Evolutionary conservation across 2,888 invertebrate species (phyloP), one percentile per base, ranked within the genome.

Genomic region (Gonocerus acuteangulatus): DNA sequence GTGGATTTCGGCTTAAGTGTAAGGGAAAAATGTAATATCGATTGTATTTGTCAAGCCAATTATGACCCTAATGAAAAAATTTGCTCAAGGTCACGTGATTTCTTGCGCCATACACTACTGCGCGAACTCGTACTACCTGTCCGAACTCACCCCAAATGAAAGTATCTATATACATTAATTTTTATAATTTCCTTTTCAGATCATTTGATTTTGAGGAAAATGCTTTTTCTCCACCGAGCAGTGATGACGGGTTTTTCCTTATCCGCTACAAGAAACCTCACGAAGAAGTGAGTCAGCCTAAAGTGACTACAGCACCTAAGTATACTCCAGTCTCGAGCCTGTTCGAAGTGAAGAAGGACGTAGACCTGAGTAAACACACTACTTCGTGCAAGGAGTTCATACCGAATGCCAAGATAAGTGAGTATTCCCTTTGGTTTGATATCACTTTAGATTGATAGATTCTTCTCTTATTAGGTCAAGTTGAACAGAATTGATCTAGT

Each of bases 221-320:
- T 57, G 74, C 81, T 11, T 81, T 82, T 67, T 87, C 87, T 16
- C 87, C 88, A 18, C 87, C 87, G 1, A 81, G 84, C 22, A 81
- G 84, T 44, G 87, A 87, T 73, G 87, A 87, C 70, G 83, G 82
- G 56, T 87, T 87, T 72, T 83, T 85, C 73, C 81, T 81, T 72
- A 80, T 84, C 68, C 80, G 83, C 54, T 86, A 86, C 71, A 82
- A 82, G 13, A 78, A 64, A 48, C 39, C 64, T 22, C 45, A n/a
- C 2, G 57, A 57, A 45, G 47, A 57, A 47, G 6, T 34, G 58
- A 48, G 52, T 21, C 22, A 48, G 42, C 15, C 58, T 16, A 34
- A 22, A 18, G 21, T 47, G 45, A 56, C 15, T 6, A 15, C 22
- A 54, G 36, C 48, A 36, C 42, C 54, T 4, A 54, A 54, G 16